These are phyloP conservation scores for Lophochroa leadbeateri DNA, from an alignment of 2,113 vertebrate species.

Conservation along the genomic window DNA sequence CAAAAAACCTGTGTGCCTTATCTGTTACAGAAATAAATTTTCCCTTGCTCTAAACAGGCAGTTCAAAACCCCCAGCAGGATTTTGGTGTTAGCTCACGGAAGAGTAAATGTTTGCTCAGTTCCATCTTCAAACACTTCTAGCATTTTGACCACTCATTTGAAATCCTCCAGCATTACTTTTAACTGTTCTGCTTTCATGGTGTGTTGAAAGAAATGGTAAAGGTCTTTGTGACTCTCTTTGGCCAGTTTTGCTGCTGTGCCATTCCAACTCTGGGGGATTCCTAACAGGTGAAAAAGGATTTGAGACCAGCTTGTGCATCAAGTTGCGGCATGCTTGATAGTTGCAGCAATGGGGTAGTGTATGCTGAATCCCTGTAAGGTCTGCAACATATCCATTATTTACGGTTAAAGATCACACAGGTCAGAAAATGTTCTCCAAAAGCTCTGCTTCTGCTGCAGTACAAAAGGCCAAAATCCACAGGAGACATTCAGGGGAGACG, in stretches of 20 bases:
- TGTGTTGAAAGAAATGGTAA: not conserved
- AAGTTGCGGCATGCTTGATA: fast-evolving
- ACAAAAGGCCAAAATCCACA: not conserved
- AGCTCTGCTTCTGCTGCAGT: not conserved
- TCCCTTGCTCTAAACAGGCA: not conserved
- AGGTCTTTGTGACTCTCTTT: not conserved
- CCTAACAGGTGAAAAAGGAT: not conserved
- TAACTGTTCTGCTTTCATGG: not conserved
- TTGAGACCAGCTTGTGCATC: fast-evolving
- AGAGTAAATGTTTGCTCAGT: constrained; percentile 37
- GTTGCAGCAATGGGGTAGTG: not conserved
- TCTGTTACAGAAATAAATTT: not conserved
- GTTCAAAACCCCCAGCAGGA: not conserved
- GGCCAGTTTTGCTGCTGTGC: fast-evolving
- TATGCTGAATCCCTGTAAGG: not conserved
- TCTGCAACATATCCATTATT: not conserved
- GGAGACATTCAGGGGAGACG: not conserved
- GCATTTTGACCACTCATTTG: constrained; percentile 7
- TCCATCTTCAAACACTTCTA: constrained; percentile 18
- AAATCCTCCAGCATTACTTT: not conserved
- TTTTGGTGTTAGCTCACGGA: not conserved
- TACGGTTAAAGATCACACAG: not conserved
- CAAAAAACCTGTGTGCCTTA: fast-evolving
- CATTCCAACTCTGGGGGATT: not conserved
- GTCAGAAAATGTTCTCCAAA: not conserved